These are phyloP conservation scores for Oncorhynchus nerka DNA, from an alignment of 2,113 vertebrate genomes.

Conservation along the genomic window DNA sequence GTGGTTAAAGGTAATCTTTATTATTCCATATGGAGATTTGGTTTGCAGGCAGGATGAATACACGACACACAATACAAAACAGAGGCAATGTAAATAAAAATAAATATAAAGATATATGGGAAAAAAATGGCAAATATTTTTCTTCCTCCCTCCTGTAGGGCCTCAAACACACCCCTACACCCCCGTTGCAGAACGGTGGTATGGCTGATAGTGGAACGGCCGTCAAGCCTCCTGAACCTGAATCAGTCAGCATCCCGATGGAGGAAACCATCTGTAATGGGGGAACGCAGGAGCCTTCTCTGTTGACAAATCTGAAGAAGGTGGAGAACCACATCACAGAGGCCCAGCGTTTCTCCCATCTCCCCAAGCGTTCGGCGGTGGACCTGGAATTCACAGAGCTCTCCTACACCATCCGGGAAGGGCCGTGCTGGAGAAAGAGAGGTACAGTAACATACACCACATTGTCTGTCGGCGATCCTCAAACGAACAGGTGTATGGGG, in stretches of 20 bases:
- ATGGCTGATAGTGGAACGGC: constrained; percentile 69
- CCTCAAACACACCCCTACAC: neutral
- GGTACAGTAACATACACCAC: constrained; percentile 68
- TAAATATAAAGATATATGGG: no score
- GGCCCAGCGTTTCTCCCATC: constrained; percentile 90
- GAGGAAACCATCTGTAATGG: constrained; percentile 75
- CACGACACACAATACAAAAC: no score
- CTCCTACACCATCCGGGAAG: constrained; percentile 92
- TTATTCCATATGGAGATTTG: neutral
- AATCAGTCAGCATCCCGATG: constrained; percentile 80
- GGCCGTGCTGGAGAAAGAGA: constrained; percentile 90
- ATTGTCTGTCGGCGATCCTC: no score
- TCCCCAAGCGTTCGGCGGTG: constrained; percentile 89
- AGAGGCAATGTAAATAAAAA: no score
- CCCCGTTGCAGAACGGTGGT: constrained; percentile 43
- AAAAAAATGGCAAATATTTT: neutral
- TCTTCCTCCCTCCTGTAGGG: neutral
- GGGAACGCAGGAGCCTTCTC: constrained; percentile 74
- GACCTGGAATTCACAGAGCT: constrained; percentile 92
- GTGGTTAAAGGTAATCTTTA: neutral
- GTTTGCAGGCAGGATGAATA: neutral
- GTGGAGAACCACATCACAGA: constrained; percentile 94
- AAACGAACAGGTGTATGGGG: no score
- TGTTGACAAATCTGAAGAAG: constrained; percentile 90
- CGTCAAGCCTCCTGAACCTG: constrained; percentile 76